Conservation (phyloP, 2,888 invertebrate genomes). For the Orgyia antiqua region DNA sequence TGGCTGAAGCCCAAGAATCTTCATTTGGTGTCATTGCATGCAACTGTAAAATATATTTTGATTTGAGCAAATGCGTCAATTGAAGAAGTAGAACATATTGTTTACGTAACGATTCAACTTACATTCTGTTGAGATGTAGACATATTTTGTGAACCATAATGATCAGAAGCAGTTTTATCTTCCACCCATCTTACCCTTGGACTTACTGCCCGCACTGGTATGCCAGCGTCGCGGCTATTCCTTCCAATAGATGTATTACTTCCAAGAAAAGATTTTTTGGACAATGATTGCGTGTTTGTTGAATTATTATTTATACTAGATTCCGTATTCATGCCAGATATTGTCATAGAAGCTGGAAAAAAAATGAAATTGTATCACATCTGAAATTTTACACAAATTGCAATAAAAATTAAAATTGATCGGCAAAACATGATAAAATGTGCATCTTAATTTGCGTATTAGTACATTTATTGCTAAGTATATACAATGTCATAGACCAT, state of each 20-base stretch:
- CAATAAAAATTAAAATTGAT: constrained; percentile 7
- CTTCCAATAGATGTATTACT: constrained; percentile 72
- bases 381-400: background rate
- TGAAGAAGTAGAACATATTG: background rate
- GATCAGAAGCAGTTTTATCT: constrained; percentile 59
- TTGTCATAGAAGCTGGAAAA: constrained; percentile 84
- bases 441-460: constrained; percentile 34
- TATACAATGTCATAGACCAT: constrained; percentile 37
- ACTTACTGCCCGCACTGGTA: constrained; percentile 73
- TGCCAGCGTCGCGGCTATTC: constrained; percentile 63
- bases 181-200: constrained; percentile 73
- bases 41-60: constrained; percentile 36
- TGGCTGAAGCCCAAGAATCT: constrained; percentile 57
- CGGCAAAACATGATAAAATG: constrained; percentile 62
- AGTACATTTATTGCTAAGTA: constrained; percentile 42
- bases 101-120: constrained; percentile 29
- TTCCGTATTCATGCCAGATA: constrained; percentile 80
- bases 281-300: constrained; percentile 63
- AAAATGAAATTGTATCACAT: background rate
- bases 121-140: constrained; percentile 70
- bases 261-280: constrained; percentile 72
- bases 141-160: constrained; percentile 60
- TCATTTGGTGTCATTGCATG: constrained; percentile 45
- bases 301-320: constrained; percentile 64
- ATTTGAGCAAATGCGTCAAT: background rate